These are phyloP conservation scores for Sphenopsis melanotis DNA, from an alignment of 2,797 vertebrate species.

Conservation along the genomic window DNA sequence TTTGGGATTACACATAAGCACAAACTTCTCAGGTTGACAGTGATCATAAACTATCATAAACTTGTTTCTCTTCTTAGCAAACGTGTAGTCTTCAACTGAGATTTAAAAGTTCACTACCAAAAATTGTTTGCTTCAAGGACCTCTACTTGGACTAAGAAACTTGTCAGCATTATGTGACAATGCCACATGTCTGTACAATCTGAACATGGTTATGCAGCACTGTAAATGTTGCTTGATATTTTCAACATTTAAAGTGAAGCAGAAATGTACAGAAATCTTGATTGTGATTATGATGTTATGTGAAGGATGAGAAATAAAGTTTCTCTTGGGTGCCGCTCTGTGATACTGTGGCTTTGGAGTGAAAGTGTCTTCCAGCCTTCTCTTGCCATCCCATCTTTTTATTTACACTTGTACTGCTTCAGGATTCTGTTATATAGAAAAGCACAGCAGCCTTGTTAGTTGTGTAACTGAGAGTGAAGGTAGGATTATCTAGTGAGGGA, in stretches of 20 bases:
- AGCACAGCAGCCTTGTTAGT: not conserved
- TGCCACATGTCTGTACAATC: not conserved
- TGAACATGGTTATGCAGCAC: not conserved
- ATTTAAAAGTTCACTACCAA: not conserved
- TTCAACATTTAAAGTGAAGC: not conserved
- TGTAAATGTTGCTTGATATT: not conserved
- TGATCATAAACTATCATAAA: not conserved
- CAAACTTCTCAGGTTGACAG: not conserved
- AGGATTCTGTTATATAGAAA: not conserved
- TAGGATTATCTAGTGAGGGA: not conserved
- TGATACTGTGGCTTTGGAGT: not conserved
- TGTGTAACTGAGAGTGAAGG: not conserved
- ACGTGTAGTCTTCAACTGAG: not conserved
- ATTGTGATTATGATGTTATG: accelerated
- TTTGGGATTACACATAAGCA: not conserved
- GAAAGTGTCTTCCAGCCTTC: not conserved
- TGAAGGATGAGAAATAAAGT: not conserved
- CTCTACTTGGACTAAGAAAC: not conserved
- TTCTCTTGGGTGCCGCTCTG: not conserved
- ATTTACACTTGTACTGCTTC: not conserved
- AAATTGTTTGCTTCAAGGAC: not conserved
- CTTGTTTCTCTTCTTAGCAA: not conserved
- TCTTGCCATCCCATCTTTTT: not conserved
- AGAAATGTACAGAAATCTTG: not conserved
- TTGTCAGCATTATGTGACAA: not conserved